These are phyloP conservation scores for Ailuropoda melanoleuca DNA, from an alignment of 2,113 vertebrate species.

Conservation along the genomic window DNA sequence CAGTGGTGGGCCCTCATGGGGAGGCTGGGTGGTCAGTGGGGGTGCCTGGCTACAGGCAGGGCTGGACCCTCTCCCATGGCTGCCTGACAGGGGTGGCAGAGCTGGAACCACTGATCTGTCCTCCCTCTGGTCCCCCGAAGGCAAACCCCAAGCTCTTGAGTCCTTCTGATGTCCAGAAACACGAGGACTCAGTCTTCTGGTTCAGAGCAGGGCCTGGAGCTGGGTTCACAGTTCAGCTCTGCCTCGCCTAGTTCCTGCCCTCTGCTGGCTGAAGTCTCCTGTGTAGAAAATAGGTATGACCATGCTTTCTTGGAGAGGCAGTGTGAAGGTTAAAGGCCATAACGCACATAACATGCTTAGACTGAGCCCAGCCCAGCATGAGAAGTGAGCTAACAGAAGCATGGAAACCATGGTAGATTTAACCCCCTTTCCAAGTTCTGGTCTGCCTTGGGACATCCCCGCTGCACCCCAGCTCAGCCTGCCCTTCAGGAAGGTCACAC, in stretches of 20 bases:
- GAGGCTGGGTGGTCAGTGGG: background rate
- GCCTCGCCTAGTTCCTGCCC: background rate
- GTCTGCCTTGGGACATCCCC: background rate
- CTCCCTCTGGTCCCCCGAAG: background rate
- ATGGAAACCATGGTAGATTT: background rate
- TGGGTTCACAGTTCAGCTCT: background rate
- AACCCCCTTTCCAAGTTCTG: background rate
- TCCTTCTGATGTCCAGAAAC: background rate
- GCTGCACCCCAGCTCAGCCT: background rate
- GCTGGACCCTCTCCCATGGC: background rate
- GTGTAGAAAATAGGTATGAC: background rate
- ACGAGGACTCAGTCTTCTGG: background rate
- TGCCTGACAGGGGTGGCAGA: background rate
- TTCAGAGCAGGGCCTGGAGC: background rate
- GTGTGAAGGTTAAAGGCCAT: background rate
- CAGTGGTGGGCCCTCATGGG: rapidly evolving
- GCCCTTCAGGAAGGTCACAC: background rate
- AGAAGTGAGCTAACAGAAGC: background rate
- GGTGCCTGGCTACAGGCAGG: background rate
- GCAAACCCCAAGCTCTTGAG: background rate
- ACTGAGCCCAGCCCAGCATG: background rate
- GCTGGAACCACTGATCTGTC: background rate
- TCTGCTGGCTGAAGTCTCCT: background rate
- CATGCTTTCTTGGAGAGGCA: background rate
- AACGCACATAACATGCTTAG: background rate